These are phyloP conservation scores for Eupleurogrammus muticus DNA, from an alignment of 2,797 vertebrate genomes.

Conservation along the genomic window DNA sequence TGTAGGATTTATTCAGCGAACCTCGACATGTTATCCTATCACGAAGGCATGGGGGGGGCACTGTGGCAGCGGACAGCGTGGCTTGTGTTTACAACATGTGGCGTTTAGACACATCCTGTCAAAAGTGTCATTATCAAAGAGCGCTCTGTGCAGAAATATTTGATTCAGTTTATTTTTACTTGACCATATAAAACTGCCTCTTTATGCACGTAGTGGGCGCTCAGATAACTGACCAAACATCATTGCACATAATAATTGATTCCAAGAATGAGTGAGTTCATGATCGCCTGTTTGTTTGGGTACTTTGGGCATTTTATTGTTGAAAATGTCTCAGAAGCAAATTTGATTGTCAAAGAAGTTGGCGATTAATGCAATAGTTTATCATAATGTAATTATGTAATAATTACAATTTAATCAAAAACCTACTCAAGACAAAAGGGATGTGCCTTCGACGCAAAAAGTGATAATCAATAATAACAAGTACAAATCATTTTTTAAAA, in stretches of 20 bases:
- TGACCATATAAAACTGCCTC: conserved; percentile 14
- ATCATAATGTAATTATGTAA: too few relatives aligned
- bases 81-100: conserved; percentile 27
- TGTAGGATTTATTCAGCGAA: conserved; percentile 40
- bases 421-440: too few relatives aligned
- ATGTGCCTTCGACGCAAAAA: too few relatives aligned
- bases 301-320: too few relatives aligned
- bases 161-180: conserved; percentile 19
- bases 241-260: background rate
- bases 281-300: conserved; percentile 1
- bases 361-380: too few relatives aligned
- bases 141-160: conserved; percentile 3
- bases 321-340: too few relatives aligned
- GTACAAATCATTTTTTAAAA: too few relatives aligned
- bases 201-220: conserved; percentile 12
- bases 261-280: conserved; percentile 3
- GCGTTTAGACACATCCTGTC: conserved; percentile 8
- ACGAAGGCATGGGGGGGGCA: conserved; percentile 30
- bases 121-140: conserved; percentile 4
- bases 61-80: background rate
- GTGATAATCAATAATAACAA: too few relatives aligned
- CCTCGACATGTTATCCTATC: conserved; percentile 49
- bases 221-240: background rate
- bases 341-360: too few relatives aligned
- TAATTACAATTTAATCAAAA: too few relatives aligned